phyloP scores from a whole-genome alignment of 1,140 invertebrate genomes.

The Aethina tumida region DNA sequence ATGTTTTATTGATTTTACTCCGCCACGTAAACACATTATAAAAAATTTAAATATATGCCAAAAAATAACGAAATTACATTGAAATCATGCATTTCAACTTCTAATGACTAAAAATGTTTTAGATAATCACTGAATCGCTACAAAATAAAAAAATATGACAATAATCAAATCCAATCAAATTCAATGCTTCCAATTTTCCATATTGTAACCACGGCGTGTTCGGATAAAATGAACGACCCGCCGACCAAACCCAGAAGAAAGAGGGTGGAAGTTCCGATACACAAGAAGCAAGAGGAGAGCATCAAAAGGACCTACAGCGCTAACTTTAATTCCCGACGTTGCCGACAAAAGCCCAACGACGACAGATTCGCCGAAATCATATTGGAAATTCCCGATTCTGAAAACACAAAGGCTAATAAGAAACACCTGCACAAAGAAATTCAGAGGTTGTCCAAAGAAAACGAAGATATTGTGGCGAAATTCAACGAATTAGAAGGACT shows the following conservation, averaged over 20 bases:
- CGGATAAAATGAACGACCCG: constrained; percentile 18
- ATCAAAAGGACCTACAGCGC: constrained; percentile 22
- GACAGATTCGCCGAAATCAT: constrained; percentile 14
- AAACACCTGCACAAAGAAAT: constrained; percentile 34
- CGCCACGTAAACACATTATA: too few relatives aligned
- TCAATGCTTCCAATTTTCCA: too few relatives aligned
- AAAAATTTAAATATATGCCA: too few relatives aligned
- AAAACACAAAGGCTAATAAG: constrained; percentile 25
- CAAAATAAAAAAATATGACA: too few relatives aligned
- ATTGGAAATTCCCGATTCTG: constrained; percentile 16
- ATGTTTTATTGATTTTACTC: too few relatives aligned
- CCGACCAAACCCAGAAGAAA: constrained; percentile 23
- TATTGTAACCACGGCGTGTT: constrained; percentile 2
- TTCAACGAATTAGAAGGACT: constrained; percentile 31
- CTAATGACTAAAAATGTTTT: too few relatives aligned
- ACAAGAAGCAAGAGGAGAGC: constrained; percentile 14
- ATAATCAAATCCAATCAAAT: too few relatives aligned
- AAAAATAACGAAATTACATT: too few relatives aligned
- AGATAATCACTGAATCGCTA: too few relatives aligned
- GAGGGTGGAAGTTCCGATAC: constrained; percentile 25
- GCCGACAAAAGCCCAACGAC: constrained; percentile 13
- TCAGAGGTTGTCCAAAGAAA: constrained; percentile 33
- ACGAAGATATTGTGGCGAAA: constrained; percentile 28
- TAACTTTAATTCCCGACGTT: constrained; percentile 20
- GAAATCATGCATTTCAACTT: too few relatives aligned